Base-by-base conservation (phyloP, 2,113 vertebrate species). In the Alligator mississippiensis region DNA sequence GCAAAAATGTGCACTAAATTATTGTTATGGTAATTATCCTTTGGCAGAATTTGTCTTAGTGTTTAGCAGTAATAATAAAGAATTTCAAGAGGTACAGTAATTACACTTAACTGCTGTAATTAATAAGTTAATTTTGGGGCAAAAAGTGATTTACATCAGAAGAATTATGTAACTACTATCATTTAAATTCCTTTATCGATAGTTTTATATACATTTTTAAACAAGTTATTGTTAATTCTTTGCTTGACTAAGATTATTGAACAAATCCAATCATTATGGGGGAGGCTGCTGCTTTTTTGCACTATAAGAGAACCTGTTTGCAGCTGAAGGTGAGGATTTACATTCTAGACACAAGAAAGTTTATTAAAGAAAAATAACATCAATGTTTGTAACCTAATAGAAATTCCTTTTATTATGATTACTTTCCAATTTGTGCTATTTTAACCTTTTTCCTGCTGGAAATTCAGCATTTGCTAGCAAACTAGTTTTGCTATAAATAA, bases 31-130 rank as follows among this genome's bases (percentile, higher is more conserved):
- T 97, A 98, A 98, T 98, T 97, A 97, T 47, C 90, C 78, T 94
- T 95, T 88, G 82, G 80, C 94, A 93, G 93, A 96, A 94, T 96
- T 94, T 94, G 93, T 97, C 97, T 95, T 97, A 92, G 82, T 95
- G 88, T 94, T 96, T 93, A 96, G 97, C 97, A 94, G 96, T 94
- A 98, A 94, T 96, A 97, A 97, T 97, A 97, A 97, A 87, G 96
- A 86, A 94, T 77, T 87, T 95, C 89, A 97, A 97, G 93, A 97
- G 88, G 95, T 93, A 96, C 92, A 96, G 97, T 97, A 98, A 98
- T 98, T 98, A 97, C 84, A 94, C 66, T 96, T 97, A 98, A 98
- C 94, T 95, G 92, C 92, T 97, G 72, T 97, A 97, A 98, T 98
- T 98, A 98, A 96, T 97, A 97, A 97, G 96, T 97, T 97, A 97